Evolutionary conservation across 1,140 invertebrate species (phyloP).

Genomic region (Globodera rostochiensis): DNA sequence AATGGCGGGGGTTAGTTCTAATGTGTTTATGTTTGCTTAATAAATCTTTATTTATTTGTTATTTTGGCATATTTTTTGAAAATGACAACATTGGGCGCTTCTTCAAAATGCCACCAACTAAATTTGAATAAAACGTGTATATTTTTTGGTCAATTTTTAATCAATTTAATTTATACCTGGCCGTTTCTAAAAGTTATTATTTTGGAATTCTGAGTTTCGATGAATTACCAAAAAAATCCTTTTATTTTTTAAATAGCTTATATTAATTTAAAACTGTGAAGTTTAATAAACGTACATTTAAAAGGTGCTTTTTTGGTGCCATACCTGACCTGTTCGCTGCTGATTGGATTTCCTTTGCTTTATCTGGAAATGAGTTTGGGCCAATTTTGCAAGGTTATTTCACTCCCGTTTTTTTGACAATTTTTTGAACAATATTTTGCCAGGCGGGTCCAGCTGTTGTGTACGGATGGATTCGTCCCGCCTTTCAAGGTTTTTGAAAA

Average conservation of each 20-base stretch:
- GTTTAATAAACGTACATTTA: background rate
- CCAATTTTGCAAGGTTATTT: constrained; percentile 28
- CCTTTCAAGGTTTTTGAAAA: constrained; percentile 34
- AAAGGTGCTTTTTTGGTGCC: constrained; percentile 46
- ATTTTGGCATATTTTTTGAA: no score
- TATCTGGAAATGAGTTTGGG: constrained; percentile 45
- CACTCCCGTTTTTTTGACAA: no score
- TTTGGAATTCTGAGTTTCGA: no score
- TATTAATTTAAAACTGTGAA: background rate
- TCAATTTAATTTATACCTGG: constrained; percentile 6
- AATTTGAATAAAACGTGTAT: no score
- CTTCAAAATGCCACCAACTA: no score
- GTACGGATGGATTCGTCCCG: constrained; percentile 43
- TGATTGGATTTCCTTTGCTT: constrained; percentile 46
- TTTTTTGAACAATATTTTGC: background rate
- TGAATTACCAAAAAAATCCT: no score
- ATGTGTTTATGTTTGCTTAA: constrained; percentile 31
- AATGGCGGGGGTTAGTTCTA: constrained; percentile 28
- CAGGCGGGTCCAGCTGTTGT: constrained; percentile 41
- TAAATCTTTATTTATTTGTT: background rate
- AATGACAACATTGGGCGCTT: no score
- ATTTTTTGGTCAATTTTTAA: background rate
- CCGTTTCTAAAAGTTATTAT: no score
- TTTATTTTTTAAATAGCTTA: constrained; percentile 25
- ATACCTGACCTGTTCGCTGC: constrained; percentile 42